Percentiles rank a stretch among this genome's conserved stretches.
phyloP scores from a whole-genome alignment of 2,888 invertebrate genomes.

The Tetanocera ferruginea region DNA sequence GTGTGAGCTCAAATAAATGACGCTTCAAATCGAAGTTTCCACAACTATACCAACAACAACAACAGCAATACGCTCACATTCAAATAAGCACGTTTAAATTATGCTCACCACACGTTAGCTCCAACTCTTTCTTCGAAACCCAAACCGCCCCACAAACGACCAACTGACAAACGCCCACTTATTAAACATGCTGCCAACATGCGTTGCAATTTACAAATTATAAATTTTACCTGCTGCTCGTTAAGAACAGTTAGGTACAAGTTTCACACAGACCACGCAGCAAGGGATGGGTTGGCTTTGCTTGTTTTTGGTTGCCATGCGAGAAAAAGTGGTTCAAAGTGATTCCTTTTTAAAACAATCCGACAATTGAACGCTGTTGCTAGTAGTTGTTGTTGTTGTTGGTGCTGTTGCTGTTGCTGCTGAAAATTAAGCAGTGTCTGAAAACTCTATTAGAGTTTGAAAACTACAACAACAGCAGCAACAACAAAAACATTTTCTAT shows the following conservation, averaged over 20 bases:
- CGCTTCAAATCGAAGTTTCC: slow-evolving; percentile 63
- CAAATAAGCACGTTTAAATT: slow-evolving; percentile 43
- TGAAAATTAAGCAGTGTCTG: slow-evolving; percentile 52
- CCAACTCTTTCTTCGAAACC: slow-evolving; percentile 9
- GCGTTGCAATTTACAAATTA: slow-evolving; percentile 64
- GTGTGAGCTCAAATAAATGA: slow-evolving; percentile 57
- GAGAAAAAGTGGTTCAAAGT: slow-evolving; percentile 16
- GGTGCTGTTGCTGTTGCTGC: slow-evolving; percentile 37
- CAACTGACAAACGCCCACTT: slow-evolving; percentile 50
- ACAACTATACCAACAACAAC: slow-evolving; percentile 40
- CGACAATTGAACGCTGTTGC: slow-evolving; percentile 62
- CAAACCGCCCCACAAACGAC: not conserved
- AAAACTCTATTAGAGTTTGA: slow-evolving; percentile 39
- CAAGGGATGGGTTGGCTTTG: not conserved
- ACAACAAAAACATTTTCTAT: slow-evolving; percentile 49
- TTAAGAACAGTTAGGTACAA: not conserved
- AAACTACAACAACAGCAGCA: slow-evolving; percentile 58
- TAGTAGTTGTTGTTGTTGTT: slow-evolving; percentile 40
- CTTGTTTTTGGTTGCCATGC: slow-evolving; percentile 7
- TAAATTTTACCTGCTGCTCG: slow-evolving; percentile 64
- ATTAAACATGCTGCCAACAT: slow-evolving; percentile 57
- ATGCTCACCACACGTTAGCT: slow-evolving; percentile 50
- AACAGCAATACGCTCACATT: slow-evolving; percentile 18
- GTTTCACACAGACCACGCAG: not conserved
- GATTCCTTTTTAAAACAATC: slow-evolving; percentile 42